phyloP scores from a whole-genome alignment of 1,140 invertebrate species.

The Nasonia giraulti region DNA sequence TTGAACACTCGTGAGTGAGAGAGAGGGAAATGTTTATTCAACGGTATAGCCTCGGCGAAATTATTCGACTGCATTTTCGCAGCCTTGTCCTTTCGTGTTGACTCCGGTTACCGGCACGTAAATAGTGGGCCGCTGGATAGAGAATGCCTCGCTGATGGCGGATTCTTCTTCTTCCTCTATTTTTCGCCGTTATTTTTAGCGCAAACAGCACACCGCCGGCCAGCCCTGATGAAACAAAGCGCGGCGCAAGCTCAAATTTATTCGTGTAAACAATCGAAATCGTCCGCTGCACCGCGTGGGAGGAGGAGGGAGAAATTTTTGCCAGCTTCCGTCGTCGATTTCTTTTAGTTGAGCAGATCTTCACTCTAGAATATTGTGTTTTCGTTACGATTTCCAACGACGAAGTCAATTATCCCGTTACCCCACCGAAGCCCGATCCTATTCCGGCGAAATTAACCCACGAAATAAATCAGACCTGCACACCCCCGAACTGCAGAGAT shows the following conservation, averaged over 20 bases:
- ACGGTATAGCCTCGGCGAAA: constrained; percentile 24
- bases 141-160: background rate
- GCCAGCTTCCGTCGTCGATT: background rate
- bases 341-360: background rate
- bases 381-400: too few species aligned
- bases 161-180: constrained; percentile 7
- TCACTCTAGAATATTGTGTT: too few species aligned
- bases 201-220: background rate
- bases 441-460: background rate
- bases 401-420: background rate
- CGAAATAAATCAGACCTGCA: background rate
- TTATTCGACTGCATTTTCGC: constrained; percentile 40
- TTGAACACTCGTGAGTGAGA: background rate
- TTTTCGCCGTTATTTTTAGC: constrained; percentile 11
- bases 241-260: background rate
- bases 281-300: background rate
- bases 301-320: constrained; percentile 10
- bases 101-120: background rate
- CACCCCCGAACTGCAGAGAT: background rate
- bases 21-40: constrained; percentile 43
- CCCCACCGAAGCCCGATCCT: too few species aligned
- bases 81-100: background rate
- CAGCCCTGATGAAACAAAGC: background rate
- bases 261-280: constrained; percentile 30
- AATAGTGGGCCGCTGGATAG: background rate